Evolutionary conservation across 2,113 vertebrate species (phyloP).

Genomic region (Sporophila hypoxantha): DNA sequence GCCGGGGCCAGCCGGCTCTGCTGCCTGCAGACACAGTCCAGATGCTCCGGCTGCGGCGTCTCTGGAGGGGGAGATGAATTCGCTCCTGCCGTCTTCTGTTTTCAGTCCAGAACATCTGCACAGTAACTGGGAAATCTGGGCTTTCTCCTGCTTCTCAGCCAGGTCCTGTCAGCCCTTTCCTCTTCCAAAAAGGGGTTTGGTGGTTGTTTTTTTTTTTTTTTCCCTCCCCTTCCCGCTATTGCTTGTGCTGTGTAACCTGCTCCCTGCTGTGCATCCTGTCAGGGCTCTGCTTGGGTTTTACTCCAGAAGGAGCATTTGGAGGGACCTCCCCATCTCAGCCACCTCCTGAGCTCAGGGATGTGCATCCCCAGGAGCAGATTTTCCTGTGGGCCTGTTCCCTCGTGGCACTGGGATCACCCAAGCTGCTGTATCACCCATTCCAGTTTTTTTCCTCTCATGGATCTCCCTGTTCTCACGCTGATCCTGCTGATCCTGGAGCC

Average conservation of each 20-base stretch:
- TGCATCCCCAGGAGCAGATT: not conserved
- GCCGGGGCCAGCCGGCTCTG: not conserved
- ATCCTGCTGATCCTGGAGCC: not conserved
- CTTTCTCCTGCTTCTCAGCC: conserved; percentile 51
- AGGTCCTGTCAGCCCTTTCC: conserved; percentile 56
- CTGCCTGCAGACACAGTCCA: conserved; percentile 33
- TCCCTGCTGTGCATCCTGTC: not conserved
- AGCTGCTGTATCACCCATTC: not conserved
- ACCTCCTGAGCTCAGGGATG: accelerated
- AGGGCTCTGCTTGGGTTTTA: not conserved
- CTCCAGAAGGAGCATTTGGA: not conserved
- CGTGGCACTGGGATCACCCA: not conserved
- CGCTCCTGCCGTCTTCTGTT: conserved; percentile 38
- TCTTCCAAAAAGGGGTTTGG: conserved; percentile 14
- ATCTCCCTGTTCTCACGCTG: not conserved
- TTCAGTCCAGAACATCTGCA: conserved; percentile 59
- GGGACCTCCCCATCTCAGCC: not conserved
- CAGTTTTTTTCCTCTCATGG: accelerated
- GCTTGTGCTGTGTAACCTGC: conserved; percentile 1
- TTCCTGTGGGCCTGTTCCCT: not conserved
- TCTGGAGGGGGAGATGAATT: conserved; percentile 33
- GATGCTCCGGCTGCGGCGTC: conserved; percentile 41
- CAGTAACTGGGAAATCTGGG: conserved; percentile 42
- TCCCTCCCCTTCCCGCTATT: not conserved
- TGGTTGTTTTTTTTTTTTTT: not conserved